Conservation (phyloP, 1,140 invertebrate species). For the Listronotus bonariensis region DNA sequence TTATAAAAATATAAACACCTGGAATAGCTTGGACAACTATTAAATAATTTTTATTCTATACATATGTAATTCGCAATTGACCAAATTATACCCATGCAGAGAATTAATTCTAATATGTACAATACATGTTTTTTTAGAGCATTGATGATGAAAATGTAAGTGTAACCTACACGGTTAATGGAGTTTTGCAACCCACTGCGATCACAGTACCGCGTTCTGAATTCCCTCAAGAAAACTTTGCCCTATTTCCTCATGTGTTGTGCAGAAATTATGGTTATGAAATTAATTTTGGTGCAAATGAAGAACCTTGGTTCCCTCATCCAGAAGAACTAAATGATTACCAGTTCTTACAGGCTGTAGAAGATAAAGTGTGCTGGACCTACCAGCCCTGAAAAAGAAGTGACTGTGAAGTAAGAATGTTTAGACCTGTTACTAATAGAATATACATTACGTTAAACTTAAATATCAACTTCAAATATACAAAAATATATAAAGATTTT, state of each 20-base stretch:
- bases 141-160: slow-evolving; percentile 65
- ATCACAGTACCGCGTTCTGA: slow-evolving; percentile 65
- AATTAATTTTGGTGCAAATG: slow-evolving; percentile 83
- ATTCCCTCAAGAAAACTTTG: slow-evolving; percentile 63
- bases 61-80: no score
- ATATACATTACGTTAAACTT: no score
- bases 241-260: slow-evolving; percentile 85
- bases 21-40: no score
- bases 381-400: slow-evolving; percentile 69
- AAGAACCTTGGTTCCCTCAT: slow-evolving; percentile 61
- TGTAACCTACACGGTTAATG: slow-evolving; percentile 86
- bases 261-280: slow-evolving; percentile 86
- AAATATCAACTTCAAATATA: no score
- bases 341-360: slow-evolving; percentile 54
- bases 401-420: slow-evolving; percentile 75
- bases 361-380: slow-evolving; percentile 71
- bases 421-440: no score
- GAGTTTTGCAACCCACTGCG: slow-evolving; percentile 72
- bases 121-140: slow-evolving; percentile 59
- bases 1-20: no score
- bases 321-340: slow-evolving; percentile 45
- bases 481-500: no score
- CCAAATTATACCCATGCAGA: no score
- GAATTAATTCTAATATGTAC: no score
- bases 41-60: no score